Base-by-base conservation (phyloP, 1,140 invertebrate species). In the Neotoxoptera formosana region DNA sequence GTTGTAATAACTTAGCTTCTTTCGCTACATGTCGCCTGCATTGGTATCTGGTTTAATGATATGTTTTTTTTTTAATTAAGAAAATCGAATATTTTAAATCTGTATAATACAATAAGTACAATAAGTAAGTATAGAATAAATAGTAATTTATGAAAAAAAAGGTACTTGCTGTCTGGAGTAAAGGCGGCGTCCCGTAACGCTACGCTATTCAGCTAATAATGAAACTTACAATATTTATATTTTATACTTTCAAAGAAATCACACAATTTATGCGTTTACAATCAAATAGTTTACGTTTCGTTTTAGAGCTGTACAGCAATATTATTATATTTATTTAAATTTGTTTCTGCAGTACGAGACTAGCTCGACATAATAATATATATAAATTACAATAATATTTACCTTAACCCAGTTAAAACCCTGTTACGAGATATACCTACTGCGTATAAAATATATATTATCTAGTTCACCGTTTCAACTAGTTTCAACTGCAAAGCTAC, bases 361-460 rank as follows among this genome's bases (percentile, higher is more conserved):
- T 67, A 67, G 6, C 14, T 67, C 17, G 30, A n/a, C 30, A 67
- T 67, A 67, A 67, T 67, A 67, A 4, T 6, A n/a, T n/a, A 76
- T 76, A n/a, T n/a, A n/a, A n/a, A n/a, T 17, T 76, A 76, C 60
- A 76, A n/a, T n/a, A 76, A 76, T 76, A 76, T n/a, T 76, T 76
- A 76, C 60, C 60, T n/a, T 76, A 76, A 76, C n/a, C n/a, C n/a
- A 76, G 60, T n/a, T 76, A n/a, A 34, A 76, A n/a, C n/a, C 6
- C n/a, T 34, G n/a, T 76, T 76, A 41, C 1, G 41, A n/a, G n/a
- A n/a, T n/a, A n/a, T 41, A 41, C 41, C 41, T 41, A 34, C n/a
- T 76, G 60, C 60, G 14, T 76, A 76, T 76, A 34, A 6, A 11
- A 7, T 34, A 76, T 17, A 76, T 11, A 51, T 48, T n/a, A 67